phyloP scores from a whole-genome alignment of 2,888 invertebrate genomes.

The Dryobota labecula region DNA sequence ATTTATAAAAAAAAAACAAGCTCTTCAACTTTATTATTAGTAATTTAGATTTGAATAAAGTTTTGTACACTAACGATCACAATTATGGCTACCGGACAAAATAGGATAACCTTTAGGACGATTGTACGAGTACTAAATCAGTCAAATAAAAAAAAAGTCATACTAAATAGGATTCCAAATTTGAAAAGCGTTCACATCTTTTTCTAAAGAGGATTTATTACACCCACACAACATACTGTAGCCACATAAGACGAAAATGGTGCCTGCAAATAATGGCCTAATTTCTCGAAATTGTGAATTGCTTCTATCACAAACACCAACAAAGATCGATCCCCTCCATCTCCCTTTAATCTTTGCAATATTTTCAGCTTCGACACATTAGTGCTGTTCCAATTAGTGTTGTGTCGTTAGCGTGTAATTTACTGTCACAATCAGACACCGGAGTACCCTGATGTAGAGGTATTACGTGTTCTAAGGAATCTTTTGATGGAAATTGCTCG shows the following conservation, averaged over 20 bases:
- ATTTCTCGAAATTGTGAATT: constrained; percentile 22
- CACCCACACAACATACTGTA: neutral
- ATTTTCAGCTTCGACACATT: constrained; percentile 80
- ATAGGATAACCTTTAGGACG: neutral
- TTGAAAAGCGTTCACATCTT: constrained; percentile 25
- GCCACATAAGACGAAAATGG: constrained; percentile 2
- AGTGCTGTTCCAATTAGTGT: constrained; percentile 84
- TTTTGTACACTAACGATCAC: neutral
- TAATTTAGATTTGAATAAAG: too few relatives aligned
- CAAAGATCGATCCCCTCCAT: constrained; percentile 41
- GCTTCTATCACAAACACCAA: constrained; percentile 52
- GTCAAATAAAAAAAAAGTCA: constrained; percentile 19
- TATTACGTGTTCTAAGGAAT: constrained; percentile 67
- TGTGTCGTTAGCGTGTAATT: constrained; percentile 85
- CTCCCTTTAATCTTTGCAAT: constrained; percentile 72
- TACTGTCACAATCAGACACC: constrained; percentile 84
- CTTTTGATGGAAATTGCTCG: constrained; percentile 17
- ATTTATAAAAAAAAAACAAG: too few relatives aligned
- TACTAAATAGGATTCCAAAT: constrained; percentile 23
- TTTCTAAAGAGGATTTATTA: constrained; percentile 13
- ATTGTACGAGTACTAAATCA: constrained; percentile 19
- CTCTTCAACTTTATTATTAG: too few relatives aligned
- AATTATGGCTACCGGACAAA: neutral
- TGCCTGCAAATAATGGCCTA: constrained; percentile 32
- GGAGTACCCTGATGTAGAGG: constrained; percentile 57